A percentile compares a stretch with the other conserved stretches of the same genome.
Evolutionary conservation across 2,797 vertebrate species (phyloP).

Genomic region (Hemitrygon akajei): DNA sequence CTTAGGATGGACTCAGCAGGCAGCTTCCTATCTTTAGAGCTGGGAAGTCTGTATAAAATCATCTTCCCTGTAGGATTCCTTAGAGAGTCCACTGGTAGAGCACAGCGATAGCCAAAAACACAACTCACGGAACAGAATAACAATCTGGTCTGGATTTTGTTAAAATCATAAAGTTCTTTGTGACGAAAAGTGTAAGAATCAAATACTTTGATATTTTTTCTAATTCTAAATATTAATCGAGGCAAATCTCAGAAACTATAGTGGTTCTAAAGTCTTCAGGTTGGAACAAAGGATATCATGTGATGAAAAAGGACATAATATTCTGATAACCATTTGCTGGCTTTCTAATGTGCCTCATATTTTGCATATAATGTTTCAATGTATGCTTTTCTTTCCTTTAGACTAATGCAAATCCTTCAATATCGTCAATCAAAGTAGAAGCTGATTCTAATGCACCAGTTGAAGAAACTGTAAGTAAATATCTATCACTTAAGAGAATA

Average conservation of each 20-base stretch:
- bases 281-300: background rate
- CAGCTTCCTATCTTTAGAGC: too few relatives aligned
- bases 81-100: too few relatives aligned
- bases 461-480: slow-evolving; percentile 60
- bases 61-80: too few relatives aligned
- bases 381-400: slow-evolving; percentile 42
- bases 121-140: background rate
- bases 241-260: background rate
- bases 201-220: background rate
- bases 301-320: background rate
- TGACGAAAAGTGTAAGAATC: background rate
- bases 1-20: too few relatives aligned
- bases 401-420: slow-evolving; percentile 50
- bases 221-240: background rate
- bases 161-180: background rate
- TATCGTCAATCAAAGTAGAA: slow-evolving; percentile 48
- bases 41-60: too few relatives aligned
- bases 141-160: background rate
- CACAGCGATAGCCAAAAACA: too few relatives aligned
- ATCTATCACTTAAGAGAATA: background rate
- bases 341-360: background rate
- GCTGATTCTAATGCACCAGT: slow-evolving; percentile 47
- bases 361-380: background rate
- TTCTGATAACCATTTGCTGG: background rate
- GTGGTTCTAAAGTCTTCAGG: background rate